Conservation (phyloP, 2,797 vertebrate genomes). For the Craterocephalus amniculus region DNA sequence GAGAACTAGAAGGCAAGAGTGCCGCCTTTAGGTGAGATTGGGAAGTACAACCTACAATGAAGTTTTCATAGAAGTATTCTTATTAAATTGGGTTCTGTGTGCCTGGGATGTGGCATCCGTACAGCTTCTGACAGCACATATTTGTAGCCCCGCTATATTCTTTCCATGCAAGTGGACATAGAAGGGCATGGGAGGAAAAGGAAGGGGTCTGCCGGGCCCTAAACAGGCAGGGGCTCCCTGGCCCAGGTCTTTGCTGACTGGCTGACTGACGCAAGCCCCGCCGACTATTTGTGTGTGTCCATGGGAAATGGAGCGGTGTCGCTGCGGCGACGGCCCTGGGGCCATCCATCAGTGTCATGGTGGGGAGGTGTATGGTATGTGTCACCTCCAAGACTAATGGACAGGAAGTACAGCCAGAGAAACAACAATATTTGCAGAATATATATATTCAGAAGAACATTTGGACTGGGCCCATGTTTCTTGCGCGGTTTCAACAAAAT, state of each 20-base stretch:
- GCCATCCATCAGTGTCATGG: slow-evolving; percentile 87
- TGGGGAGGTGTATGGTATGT: slow-evolving; percentile 74
- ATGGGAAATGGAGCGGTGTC: slow-evolving; percentile 85
- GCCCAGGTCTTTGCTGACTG: slow-evolving; percentile 44
- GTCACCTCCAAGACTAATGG: slow-evolving; percentile 86
- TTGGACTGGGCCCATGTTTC: slow-evolving; percentile 48
- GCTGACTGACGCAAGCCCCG: slow-evolving; percentile 70
- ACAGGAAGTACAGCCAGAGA: slow-evolving; percentile 86
- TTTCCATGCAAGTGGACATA: slow-evolving; percentile 19
- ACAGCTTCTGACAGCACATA: slow-evolving; percentile 42
- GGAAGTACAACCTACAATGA: slow-evolving; percentile 46
- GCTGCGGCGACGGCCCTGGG: slow-evolving; percentile 72
- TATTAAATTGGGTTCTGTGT: slow-evolving; percentile 23
- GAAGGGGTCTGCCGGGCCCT: slow-evolving; percentile 34
- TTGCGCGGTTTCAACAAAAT: slow-evolving; percentile 68
- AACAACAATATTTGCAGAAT: slow-evolving; percentile 88
- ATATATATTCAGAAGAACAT: slow-evolving; percentile 80
- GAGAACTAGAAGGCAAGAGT: slow-evolving; percentile 73
- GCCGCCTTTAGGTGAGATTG: slow-evolving; percentile 76
- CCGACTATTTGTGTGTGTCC: slow-evolving; percentile 83
- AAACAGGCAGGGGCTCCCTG: slow-evolving; percentile 66
- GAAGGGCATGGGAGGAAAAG: slow-evolving; percentile 36
- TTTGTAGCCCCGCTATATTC: slow-evolving; percentile 42
- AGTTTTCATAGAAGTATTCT: slow-evolving; percentile 19
- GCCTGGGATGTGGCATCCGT: slow-evolving; percentile 35